Evolutionary conservation across 2,113 vertebrate genomes (phyloP).

Genomic region (Suncus etruscus): DNA sequence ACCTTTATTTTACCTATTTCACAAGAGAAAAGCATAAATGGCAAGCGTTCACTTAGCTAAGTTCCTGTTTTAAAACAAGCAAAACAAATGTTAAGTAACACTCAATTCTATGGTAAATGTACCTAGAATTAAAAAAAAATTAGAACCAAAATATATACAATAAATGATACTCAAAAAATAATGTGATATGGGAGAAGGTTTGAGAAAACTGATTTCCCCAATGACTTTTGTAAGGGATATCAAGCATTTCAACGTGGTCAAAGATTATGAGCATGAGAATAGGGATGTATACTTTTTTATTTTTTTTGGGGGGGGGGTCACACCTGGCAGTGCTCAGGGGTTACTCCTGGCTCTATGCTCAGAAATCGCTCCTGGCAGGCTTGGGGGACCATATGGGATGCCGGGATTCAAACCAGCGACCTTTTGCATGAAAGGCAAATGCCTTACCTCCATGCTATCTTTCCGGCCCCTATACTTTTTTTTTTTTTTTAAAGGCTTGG

Average conservation of each 20-base stretch:
- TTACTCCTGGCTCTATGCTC: too few species aligned
- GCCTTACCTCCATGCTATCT: too few species aligned
- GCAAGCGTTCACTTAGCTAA: slow-evolving; percentile 43
- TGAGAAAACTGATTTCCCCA: slow-evolving; percentile 44
- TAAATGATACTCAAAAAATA: slow-evolving; percentile 50
- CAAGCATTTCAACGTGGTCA: slow-evolving; percentile 35
- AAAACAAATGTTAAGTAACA: slow-evolving; percentile 45
- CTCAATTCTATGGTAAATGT: slow-evolving; percentile 32
- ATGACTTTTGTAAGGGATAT: slow-evolving; percentile 34
- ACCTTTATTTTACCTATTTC: slow-evolving; percentile 67
- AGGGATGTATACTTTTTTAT: background rate
- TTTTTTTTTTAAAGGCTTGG: background rate
- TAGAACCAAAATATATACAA: slow-evolving; percentile 36
- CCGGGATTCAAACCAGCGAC: too few species aligned
- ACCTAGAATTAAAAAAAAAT: slow-evolving; percentile 48
- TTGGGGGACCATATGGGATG: too few species aligned
- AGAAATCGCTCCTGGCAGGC: too few species aligned
- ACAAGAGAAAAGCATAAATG: slow-evolving; percentile 51
- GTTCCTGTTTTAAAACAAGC: slow-evolving; percentile 57
- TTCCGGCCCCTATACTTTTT: too few species aligned
- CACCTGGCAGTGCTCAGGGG: too few species aligned
- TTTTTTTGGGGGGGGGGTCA: too few species aligned
- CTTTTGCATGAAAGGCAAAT: too few species aligned
- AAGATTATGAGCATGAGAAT: slow-evolving; percentile 14
- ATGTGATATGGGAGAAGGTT: background rate